Evolutionary conservation across 2,888 invertebrate species (phyloP).

Genomic region (Apamea monoglypha): DNA sequence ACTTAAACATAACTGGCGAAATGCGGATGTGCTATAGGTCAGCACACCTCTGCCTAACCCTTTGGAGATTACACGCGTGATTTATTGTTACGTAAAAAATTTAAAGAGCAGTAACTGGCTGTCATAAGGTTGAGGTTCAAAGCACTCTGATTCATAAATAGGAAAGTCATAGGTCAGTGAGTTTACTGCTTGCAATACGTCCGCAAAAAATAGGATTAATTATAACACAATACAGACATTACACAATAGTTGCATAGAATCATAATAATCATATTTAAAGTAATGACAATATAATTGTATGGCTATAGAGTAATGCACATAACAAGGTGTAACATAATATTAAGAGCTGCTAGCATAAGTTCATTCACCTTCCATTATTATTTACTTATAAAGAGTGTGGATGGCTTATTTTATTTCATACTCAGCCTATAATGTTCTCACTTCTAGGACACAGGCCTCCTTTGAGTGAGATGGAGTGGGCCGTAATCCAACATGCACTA

Average conservation of each 20-base stretch:
- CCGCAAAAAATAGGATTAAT: background rate
- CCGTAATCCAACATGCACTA: too few relatives aligned
- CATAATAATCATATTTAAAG: constrained; percentile 5
- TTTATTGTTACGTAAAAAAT: background rate
- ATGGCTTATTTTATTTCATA: background rate
- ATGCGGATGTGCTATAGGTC: too few relatives aligned
- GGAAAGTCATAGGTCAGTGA: background rate
- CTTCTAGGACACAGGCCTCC: too few relatives aligned
- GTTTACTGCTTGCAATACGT: background rate
- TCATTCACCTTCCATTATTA: constrained; percentile 12
- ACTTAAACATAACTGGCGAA: too few relatives aligned
- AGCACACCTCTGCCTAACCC: too few relatives aligned
- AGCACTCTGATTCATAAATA: background rate
- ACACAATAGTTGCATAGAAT: background rate
- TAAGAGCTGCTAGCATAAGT: constrained; percentile 5
- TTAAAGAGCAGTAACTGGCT: background rate
- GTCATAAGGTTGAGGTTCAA: background rate
- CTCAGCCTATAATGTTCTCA: too few relatives aligned
- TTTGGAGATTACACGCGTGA: too few relatives aligned
- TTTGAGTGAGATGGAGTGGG: too few relatives aligned
- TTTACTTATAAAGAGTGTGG: background rate
- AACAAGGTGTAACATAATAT: constrained; percentile 18
- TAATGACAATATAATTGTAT: constrained; percentile 12
- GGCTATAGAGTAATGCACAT: background rate
- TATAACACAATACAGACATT: background rate